Conservation (phyloP, 2,797 vertebrate species). For the Acestrorhynchus altus region DNA sequence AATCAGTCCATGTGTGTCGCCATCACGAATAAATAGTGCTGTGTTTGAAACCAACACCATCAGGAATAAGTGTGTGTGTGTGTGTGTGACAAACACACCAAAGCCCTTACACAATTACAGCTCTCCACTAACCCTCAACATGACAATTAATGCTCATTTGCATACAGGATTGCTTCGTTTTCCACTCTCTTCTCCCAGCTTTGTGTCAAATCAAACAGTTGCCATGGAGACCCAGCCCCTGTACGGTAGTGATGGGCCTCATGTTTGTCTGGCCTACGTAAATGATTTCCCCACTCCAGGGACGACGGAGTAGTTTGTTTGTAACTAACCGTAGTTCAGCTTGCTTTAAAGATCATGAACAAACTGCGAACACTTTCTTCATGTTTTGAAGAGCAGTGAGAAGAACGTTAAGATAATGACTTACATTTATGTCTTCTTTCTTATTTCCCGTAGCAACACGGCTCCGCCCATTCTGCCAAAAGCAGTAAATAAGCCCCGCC, state of each 20-base stretch:
- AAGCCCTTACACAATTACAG: slow-evolving; percentile 56
- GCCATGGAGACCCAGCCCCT: slow-evolving; percentile 59
- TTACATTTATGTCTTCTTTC: too few relatives aligned
- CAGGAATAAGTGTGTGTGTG: too few relatives aligned
- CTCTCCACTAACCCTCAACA: slow-evolving; percentile 53
- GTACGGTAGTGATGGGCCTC: slow-evolving; percentile 34
- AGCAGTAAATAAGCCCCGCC: too few relatives aligned
- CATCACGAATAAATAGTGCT: too few relatives aligned
- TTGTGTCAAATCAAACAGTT: slow-evolving; percentile 54
- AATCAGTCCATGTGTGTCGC: too few relatives aligned
- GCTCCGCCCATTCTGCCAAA: too few relatives aligned
- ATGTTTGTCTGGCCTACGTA: slow-evolving; percentile 49
- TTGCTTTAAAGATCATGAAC: neutral
- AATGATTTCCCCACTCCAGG: slow-evolving; percentile 28
- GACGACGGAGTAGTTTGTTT: slow-evolving; percentile 17
- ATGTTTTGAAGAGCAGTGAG: too few relatives aligned
- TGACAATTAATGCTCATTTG: slow-evolving; percentile 65
- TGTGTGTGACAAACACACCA: slow-evolving; percentile 9
- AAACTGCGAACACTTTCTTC: neutral
- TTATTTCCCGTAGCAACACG: too few relatives aligned
- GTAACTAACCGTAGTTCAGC: neutral
- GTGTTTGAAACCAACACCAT: too few relatives aligned
- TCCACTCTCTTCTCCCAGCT: slow-evolving; percentile 39
- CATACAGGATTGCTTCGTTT: slow-evolving; percentile 58
- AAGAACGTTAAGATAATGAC: too few relatives aligned